Evolutionary conservation across 2,113 vertebrate species (phyloP).

Genomic region (Coptodon rendalli): DNA sequence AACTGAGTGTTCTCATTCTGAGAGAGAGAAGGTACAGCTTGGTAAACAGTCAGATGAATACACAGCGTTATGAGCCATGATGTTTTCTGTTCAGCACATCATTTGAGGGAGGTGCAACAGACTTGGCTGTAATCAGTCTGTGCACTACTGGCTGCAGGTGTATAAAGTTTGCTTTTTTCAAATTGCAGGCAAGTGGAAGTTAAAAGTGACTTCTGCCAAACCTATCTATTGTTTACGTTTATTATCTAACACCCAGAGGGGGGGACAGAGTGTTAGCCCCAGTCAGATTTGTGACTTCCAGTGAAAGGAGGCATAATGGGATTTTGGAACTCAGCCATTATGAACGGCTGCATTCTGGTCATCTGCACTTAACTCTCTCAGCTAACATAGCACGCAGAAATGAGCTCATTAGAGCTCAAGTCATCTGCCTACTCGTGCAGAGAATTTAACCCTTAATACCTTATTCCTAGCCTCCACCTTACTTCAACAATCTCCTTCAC

Average conservation of each 20-base stretch:
- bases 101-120: not conserved
- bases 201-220: not conserved
- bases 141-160: not conserved
- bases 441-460: not conserved
- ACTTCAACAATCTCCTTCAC: not conserved
- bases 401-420: not conserved
- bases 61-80: not conserved
- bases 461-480: not conserved
- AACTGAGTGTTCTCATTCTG: not conserved
- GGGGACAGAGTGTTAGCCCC: not conserved
- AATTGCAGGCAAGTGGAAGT: not conserved
- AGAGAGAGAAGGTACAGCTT: not conserved
- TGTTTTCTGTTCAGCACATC: not conserved
- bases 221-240: not conserved
- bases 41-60: not conserved
- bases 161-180: not conserved
- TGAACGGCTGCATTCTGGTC: conserved; percentile 22
- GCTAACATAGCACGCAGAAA: conserved; percentile 39
- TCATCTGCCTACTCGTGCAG: conserved; percentile 6
- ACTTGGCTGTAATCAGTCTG: not conserved
- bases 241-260: not conserved
- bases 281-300: conserved; percentile 17
- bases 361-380: conserved; percentile 45
- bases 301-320: conserved; percentile 8
- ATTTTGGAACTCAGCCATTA: conserved; percentile 10